Evolutionary conservation across 1,140 invertebrate species (phyloP).

Genomic region (Drosophila asahinai): DNA sequence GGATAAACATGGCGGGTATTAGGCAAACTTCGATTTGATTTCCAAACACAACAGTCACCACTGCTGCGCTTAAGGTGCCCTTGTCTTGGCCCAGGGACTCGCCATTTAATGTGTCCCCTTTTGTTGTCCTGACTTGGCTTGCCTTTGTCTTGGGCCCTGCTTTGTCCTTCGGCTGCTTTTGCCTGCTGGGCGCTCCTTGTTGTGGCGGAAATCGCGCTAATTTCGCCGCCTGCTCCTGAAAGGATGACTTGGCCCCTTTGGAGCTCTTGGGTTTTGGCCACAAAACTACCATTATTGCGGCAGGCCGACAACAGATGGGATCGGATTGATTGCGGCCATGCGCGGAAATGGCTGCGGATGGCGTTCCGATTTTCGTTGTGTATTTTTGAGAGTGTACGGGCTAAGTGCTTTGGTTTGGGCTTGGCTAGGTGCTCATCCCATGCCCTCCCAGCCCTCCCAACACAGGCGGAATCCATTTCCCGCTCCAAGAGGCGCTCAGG

Average conservation of each 20-base stretch:
- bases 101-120: not conserved
- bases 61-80: not conserved
- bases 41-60: no score
- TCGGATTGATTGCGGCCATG: conserved; percentile 41
- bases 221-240: conserved; percentile 57
- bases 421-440: not conserved
- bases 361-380: conserved; percentile 6
- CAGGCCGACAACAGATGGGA: conserved; percentile 40
- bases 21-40: no score
- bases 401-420: conserved; percentile 4
- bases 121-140: not conserved
- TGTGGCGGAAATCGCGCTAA: conserved; percentile 73
- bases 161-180: conserved; percentile 6
- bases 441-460: not conserved
- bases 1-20: no score
- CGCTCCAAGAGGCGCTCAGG: conserved; percentile 46
- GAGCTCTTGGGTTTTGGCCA: conserved; percentile 13
- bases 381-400: conserved; percentile 2
- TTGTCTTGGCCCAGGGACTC: not conserved
- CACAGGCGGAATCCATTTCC: conserved; percentile 1
- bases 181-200: conserved; percentile 13
- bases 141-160: not conserved
- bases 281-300: conserved; percentile 52
- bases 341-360: conserved; percentile 31
- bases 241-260: no score